Conservation (phyloP, 2,888 invertebrate species). For the Drosophila leonis region DNA sequence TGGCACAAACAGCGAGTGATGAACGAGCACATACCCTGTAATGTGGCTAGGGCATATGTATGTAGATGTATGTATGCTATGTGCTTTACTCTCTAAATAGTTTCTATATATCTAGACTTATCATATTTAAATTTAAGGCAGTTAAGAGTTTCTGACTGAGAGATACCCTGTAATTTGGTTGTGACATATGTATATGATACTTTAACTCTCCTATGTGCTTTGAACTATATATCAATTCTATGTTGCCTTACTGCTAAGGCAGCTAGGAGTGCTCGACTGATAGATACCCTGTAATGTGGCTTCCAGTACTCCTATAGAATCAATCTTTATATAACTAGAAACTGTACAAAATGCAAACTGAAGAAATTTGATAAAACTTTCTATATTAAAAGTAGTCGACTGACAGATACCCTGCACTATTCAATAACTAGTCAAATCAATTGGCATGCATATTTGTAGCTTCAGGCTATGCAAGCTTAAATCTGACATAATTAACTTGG, state of each 20-base stretch:
- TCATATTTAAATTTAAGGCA: too few relatives aligned
- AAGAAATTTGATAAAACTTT: not conserved
- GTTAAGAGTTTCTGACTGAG: not conserved
- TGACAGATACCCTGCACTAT: not conserved
- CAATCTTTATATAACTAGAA: not conserved
- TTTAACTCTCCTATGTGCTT: too few relatives aligned
- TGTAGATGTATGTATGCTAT: too few relatives aligned
- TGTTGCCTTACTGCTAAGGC: too few relatives aligned
- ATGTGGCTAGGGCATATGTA: not conserved
- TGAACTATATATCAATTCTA: too few relatives aligned
- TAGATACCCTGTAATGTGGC: not conserved
- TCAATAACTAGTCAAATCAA: not conserved
- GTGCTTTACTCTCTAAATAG: too few relatives aligned
- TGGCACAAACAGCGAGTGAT: not conserved
- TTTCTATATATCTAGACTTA: too few relatives aligned
- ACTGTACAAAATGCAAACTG: not conserved
- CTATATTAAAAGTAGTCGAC: not conserved
- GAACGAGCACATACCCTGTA: conserved; percentile 1
- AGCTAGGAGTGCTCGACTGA: not conserved
- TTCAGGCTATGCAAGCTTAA: not conserved
- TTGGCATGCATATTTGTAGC: not conserved
- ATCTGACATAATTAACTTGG: not conserved
- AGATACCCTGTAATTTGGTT: conserved; percentile 2
- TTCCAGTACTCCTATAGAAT: too few relatives aligned
- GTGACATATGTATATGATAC: too few relatives aligned